Evolutionary conservation across 2,888 invertebrate species (phyloP), one percentile per base, ranked within the genome.

Genomic region (Agonopterix arenella): DNA sequence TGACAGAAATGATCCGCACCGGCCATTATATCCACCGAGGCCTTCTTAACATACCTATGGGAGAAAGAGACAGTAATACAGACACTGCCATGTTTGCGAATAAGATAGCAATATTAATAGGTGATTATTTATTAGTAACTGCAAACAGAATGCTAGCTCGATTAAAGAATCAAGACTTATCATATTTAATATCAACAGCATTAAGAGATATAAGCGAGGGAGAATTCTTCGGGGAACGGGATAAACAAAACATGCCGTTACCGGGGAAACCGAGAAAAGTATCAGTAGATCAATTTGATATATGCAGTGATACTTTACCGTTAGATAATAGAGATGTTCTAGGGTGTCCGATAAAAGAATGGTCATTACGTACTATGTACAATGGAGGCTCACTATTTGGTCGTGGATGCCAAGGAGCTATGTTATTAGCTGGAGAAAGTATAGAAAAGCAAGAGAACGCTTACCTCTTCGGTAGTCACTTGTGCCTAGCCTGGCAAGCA

Each of bases 1-100:
- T 96, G 11, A 95, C 95, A 0, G 97, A 97, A 88, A 95, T 97
- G 94, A 96, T 97, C 53, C 91, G 96, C 58, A 96, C 96, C 0
- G 95, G 96, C 48, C 94, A 95, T 70, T 90, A 96, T 44, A 93
- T 97, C 9, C 97, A 97, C 75, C 90, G 93, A 76, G 94, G 90
- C 1, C 55, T 90, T 5, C 60, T 89, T n/a, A 89, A 90, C 57
- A 76, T 88, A 58, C 73, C 81, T 0, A 49, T 68, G 1, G 90
- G 91, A 60, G 80, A 90, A 40, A 80, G 91, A 59, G 72, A 85
- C 10, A 80, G 88, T 16, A 90, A 90, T 48, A 84, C 89, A 36
- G 92, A 93, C 45, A 94, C 95, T 52, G 93, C 96, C 85, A 91
- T 94, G 70, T 95, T 95, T 76, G 96, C 96, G 0, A 97, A 97